phyloP scores from a whole-genome alignment of 2,888 invertebrate species.

The Rotaria sp. region DNA sequence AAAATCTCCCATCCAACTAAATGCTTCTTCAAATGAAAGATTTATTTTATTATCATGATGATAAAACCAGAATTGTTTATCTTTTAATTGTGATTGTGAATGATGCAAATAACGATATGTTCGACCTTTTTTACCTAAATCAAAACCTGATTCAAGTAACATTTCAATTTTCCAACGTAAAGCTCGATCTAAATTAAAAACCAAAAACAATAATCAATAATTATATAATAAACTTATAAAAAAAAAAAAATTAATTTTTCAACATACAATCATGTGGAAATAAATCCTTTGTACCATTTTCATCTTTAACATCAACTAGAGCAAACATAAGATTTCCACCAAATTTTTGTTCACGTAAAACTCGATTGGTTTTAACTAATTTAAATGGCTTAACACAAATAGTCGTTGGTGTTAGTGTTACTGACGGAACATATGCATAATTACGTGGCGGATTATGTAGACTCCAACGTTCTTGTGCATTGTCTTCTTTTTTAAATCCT shows the following conservation, averaged over 20 bases:
- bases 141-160: not conserved
- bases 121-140: not conserved
- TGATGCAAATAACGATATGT: not conserved
- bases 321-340: constrained; percentile 16
- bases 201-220: too few relatives aligned
- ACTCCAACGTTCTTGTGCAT: not conserved
- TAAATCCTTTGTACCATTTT: not conserved
- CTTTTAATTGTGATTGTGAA: constrained; percentile 28
- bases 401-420: not conserved
- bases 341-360: not conserved
- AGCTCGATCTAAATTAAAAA: not conserved
- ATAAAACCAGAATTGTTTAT: constrained; percentile 8
- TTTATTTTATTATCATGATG: not conserved
- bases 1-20: constrained; percentile 22
- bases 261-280: constrained; percentile 27
- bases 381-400: not conserved
- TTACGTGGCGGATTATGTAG: not conserved
- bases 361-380: constrained; percentile 17
- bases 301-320: not conserved
- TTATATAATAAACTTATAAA: too few relatives aligned
- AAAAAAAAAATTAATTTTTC: not conserved
- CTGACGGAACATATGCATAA: not conserved
- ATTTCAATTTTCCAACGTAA: constrained; percentile 8
- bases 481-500: not conserved
- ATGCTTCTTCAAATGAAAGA: not conserved